Evolutionary conservation across 2,797 vertebrate genomes (phyloP), one percentile per base, ranked within the genome.

Genomic region (Melanotaenia boesemani): DNA sequence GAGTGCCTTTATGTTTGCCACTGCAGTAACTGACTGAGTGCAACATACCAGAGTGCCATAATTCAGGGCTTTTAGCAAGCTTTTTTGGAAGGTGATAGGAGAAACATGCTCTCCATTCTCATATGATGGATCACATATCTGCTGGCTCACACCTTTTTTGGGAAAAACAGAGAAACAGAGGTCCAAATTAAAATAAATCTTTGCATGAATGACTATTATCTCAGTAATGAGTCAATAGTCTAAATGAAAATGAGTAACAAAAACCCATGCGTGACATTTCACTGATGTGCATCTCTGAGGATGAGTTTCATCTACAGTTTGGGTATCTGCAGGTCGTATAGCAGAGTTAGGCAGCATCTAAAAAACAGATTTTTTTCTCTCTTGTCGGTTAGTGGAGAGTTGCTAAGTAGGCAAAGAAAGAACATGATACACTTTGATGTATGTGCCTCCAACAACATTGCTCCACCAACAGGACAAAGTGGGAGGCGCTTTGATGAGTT

Each of bases 81-180:
- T 76, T 84, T 65, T 91, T 85, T 77, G 74, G 81, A 90, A 86
- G 70, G 88, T 85, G 86, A 83, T 76, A 69, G 68, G 39, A 79
- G 79, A 77, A 80, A 70, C 44, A 52, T 82, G 73, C 71, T 63
- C 64, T 80, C 62, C 34, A 55, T 48, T 77, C 72, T 71, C 55
- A 74, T 66, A 70, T 48, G 52, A 81, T 46, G 56, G 75, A 80
- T 86, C 76, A 59, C 54, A 87, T 88, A 86, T 80, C 76, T 82
- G 84, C 80, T 80, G 72, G 61, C 67, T 77, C 74, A 72, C 76
- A 72, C 57, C 55, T 30, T 48, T 66, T 69, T 63, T 44, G 59
- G 48, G n/a, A 11, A 71, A 81, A 75, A 79, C 20, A 48, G 24
- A 70, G 12, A 8, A 74, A 66, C 66, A 28, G 62, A 80, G 64